Percentiles rank a stretch among this genome's conserved stretches.
Conservation (phyloP, 2,797 vertebrate genomes). For the Sebastolobus alascanus region DNA sequence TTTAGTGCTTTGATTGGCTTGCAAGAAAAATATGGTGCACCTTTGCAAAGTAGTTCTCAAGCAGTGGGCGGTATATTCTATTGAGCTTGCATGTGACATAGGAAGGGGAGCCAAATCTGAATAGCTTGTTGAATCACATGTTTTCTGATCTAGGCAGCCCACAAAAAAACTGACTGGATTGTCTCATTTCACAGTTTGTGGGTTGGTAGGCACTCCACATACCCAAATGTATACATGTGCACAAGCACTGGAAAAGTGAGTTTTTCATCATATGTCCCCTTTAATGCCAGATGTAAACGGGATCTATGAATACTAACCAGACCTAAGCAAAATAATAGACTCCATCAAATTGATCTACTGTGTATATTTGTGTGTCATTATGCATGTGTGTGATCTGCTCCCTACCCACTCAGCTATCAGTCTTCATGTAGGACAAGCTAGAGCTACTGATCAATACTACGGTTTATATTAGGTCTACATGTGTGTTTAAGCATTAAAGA, state of each 20-base stretch:
- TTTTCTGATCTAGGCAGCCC: too few species aligned
- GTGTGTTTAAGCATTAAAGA: constrained; percentile 65
- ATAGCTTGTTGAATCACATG: not conserved
- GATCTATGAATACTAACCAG: constrained; percentile 22
- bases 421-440: constrained; percentile 45
- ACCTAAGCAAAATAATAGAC: constrained; percentile 18
- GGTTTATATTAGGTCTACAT: constrained; percentile 49
- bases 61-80: too few species aligned
- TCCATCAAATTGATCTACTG: constrained; percentile 31
- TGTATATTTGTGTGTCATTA: not conserved
- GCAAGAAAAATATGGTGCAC: too few species aligned
- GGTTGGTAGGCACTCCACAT: not conserved
- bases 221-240: not conserved
- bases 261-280: not conserved
- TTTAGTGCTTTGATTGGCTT: too few species aligned
- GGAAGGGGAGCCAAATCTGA: too few species aligned
- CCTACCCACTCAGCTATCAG: constrained; percentile 26
- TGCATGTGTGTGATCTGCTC: constrained; percentile 7
- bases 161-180: too few species aligned
- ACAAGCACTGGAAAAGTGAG: not conserved
- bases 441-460: constrained; percentile 65
- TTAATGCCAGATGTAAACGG: not conserved
- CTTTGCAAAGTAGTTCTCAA: too few species aligned
- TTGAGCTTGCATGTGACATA: too few species aligned
- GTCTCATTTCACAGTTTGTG: not conserved